phyloP scores from a whole-genome alignment of 2,797 vertebrate species.

The Coregonus sp. region DNA sequence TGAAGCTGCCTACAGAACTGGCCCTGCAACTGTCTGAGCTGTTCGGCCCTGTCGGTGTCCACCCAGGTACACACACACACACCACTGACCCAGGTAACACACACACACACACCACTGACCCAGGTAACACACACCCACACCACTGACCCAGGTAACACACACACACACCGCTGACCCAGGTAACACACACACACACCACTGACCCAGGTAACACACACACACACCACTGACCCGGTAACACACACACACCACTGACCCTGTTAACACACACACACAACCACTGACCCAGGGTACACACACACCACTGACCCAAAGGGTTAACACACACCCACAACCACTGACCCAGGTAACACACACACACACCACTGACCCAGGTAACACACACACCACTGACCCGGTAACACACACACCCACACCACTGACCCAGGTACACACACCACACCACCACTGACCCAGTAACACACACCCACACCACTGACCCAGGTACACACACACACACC shows the following conservation, averaged over 20 bases:
- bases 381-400: no score
- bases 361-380: no score
- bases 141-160: conserved; percentile 10
- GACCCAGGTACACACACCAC: no score
- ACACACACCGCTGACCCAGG: conserved; percentile 53
- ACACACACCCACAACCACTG: no score
- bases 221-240: conserved; percentile 60
- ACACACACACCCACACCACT: no score
- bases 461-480: no score
- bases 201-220: conserved; percentile 58
- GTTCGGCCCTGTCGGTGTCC: conserved; percentile 94
- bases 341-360: no score
- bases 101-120: no score
- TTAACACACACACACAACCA: conserved; percentile 49
- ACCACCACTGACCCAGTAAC: no score
- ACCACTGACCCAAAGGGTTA: no score
- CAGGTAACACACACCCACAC: no score
- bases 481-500: no score
- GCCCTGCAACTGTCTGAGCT: conserved; percentile 92
- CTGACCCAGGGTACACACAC: not conserved
- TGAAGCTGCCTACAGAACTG: conserved; percentile 90
- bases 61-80: conserved; percentile 79
- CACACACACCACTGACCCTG: conserved; percentile 46
- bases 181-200: not conserved
- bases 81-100: not conserved